Evolutionary conservation across 2,797 vertebrate species (phyloP).

Genomic region (Pteronotus mesoamericanus): DNA sequence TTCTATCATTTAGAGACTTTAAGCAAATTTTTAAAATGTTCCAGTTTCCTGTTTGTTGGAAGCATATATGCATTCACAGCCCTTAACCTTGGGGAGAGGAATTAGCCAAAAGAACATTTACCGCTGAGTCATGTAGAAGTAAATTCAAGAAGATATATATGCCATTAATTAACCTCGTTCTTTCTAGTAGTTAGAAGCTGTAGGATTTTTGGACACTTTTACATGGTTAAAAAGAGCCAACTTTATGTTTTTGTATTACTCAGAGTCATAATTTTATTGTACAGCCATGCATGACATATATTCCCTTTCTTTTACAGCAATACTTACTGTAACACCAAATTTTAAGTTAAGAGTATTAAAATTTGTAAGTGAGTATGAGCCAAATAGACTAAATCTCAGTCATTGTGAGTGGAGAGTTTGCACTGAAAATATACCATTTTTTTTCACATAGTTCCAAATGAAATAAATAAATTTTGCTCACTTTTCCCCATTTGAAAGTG

Average conservation of each 20-base stretch:
- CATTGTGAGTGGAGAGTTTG: background rate
- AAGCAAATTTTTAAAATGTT: background rate
- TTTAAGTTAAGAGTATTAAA: background rate
- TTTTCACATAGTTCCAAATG: background rate
- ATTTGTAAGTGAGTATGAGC: background rate
- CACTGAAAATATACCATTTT: background rate
- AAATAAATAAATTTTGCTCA: background rate
- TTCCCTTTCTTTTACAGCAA: background rate
- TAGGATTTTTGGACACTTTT: background rate
- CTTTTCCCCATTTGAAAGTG: background rate
- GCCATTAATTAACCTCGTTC: background rate
- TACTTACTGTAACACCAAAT: background rate
- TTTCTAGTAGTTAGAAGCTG: background rate
- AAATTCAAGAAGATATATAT: background rate
- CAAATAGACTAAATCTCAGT: background rate
- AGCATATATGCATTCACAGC: background rate
- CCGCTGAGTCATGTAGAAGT: background rate
- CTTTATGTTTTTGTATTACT: background rate
- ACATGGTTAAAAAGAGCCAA: background rate
- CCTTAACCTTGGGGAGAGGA: background rate
- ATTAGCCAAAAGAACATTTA: constrained; percentile 25
- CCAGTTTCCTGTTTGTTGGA: background rate
- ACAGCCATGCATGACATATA: background rate
- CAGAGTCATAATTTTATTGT: background rate
- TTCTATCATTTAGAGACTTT: background rate